phyloP scores from a whole-genome alignment of 2,888 invertebrate genomes.

The Tyria jacobaeae region DNA sequence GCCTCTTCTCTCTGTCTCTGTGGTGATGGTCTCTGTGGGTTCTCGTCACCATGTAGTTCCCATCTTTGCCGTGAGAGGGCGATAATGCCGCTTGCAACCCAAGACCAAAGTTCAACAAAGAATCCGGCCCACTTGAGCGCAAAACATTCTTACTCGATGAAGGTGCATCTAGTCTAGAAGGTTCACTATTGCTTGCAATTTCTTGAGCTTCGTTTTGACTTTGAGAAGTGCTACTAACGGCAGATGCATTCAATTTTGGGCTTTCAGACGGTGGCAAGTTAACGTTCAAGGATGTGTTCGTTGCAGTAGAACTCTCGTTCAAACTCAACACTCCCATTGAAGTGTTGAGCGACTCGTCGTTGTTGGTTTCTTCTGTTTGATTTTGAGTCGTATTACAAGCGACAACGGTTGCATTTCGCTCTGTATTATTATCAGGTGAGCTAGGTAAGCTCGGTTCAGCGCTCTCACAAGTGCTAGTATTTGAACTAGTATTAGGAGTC shows the following conservation, averaged over 20 bases:
- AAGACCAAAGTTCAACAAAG: constrained; percentile 72
- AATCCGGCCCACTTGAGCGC: constrained; percentile 70
- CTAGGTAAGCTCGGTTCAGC: constrained; percentile 91
- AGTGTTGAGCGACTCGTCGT: constrained; percentile 66
- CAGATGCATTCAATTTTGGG: constrained; percentile 67
- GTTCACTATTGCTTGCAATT: constrained; percentile 58
- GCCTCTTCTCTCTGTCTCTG: constrained; percentile 85
- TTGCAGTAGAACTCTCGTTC: constrained; percentile 81
- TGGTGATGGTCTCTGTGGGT: constrained; percentile 69
- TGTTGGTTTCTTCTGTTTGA: constrained; percentile 59
- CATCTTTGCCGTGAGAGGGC: constrained; percentile 74
- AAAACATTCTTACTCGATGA: constrained; percentile 70
- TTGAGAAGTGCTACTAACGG: constrained; percentile 51
- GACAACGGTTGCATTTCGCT: constrained; percentile 49
- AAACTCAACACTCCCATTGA: constrained; percentile 77
- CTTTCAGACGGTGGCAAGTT: constrained; percentile 76
- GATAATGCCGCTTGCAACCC: constrained; percentile 77
- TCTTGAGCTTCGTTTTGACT: constrained; percentile 61
- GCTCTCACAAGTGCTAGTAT: constrained; percentile 90
- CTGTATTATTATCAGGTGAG: constrained; percentile 82
- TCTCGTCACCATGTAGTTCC: constrained; percentile 62
- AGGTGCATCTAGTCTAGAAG: constrained; percentile 64
- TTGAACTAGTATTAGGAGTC: constrained; percentile 90
- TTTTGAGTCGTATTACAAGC: constrained; percentile 51
- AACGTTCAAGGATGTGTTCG: constrained; percentile 79